Percentiles rank a stretch among this genome's conserved stretches.
phyloP scores from a whole-genome alignment of 2,888 invertebrate species.

The Rotaria sp. region DNA sequence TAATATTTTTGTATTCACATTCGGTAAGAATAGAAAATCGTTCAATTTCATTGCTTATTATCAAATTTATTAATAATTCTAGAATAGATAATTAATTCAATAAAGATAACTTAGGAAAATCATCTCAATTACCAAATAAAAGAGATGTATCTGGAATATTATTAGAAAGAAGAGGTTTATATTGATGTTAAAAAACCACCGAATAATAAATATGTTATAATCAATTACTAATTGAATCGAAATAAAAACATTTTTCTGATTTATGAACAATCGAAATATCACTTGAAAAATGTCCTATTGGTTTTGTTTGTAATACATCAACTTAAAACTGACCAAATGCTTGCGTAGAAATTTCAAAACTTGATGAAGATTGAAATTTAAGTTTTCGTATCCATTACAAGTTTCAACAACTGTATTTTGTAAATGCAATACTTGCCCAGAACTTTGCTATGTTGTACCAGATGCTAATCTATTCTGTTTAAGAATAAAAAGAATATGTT shows the following conservation, averaged over 20 bases:
- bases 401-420: conserved; percentile 66
- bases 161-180: conserved; percentile 81
- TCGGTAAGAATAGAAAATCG: conserved; percentile 72
- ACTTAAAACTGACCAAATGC: conserved; percentile 63
- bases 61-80: not conserved
- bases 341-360: conserved; percentile 78
- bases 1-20: conserved; percentile 70
- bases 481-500: too few relatives aligned
- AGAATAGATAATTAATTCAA: not conserved
- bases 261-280: conserved; percentile 58
- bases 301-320: not conserved
- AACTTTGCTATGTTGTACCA: conserved; percentile 53
- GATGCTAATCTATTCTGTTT: conserved; percentile 47
- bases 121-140: conserved; percentile 78
- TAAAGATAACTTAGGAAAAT: conserved; percentile 65
- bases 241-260: conserved; percentile 64
- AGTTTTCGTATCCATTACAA: conserved; percentile 75
- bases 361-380: conserved; percentile 74
- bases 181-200: conserved; percentile 84
- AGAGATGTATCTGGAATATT: conserved; percentile 58
- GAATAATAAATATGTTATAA: conserved; percentile 73
- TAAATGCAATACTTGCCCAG: conserved; percentile 50
- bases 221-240: conserved; percentile 63
- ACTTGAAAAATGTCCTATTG: not conserved
- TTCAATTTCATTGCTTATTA: conserved; percentile 70